Conservation (phyloP, 2,797 vertebrate genomes). For the Sebastes diploproa region DNA sequence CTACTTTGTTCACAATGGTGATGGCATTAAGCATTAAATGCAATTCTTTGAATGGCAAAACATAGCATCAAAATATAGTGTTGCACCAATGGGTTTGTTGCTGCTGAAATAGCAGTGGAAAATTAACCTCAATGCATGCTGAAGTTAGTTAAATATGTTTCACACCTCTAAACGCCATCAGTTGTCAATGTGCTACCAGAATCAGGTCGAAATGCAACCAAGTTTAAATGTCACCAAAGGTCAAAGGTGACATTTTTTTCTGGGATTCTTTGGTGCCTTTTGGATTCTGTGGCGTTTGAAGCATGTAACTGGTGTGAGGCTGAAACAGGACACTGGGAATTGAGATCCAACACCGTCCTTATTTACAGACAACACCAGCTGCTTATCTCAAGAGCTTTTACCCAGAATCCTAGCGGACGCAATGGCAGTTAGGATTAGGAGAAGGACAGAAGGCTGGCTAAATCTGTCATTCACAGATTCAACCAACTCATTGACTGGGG, state of each 20-base stretch:
- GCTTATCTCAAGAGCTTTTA: constrained; percentile 33
- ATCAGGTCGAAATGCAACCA: background rate
- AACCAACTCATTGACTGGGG: background rate
- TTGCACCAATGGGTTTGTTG: background rate
- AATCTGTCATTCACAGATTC: constrained; percentile 20
- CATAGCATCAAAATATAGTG: background rate
- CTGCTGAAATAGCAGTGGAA: background rate
- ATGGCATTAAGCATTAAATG: too few relatives aligned
- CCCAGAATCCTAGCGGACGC: background rate
- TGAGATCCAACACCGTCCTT: constrained; percentile 25
- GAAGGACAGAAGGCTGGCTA: background rate
- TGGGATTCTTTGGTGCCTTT: background rate
- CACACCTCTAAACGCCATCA: background rate
- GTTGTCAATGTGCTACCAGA: background rate
- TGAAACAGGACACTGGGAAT: constrained; percentile 49
- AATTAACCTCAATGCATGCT: background rate
- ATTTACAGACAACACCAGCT: constrained; percentile 71
- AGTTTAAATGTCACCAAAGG: constrained; percentile 13
- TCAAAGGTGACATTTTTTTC: constrained; percentile 38
- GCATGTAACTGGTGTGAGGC: background rate
- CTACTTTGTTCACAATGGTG: background rate
- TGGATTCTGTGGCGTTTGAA: constrained; percentile 21
- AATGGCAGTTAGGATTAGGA: constrained; percentile 9
- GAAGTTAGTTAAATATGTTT: background rate
- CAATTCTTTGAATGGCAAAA: background rate